Percentiles rank a stretch among this genome's conserved stretches.
Conservation (phyloP, 92 coral and sea anemone genomes). For the Epizoanthus fatuus region DNA sequence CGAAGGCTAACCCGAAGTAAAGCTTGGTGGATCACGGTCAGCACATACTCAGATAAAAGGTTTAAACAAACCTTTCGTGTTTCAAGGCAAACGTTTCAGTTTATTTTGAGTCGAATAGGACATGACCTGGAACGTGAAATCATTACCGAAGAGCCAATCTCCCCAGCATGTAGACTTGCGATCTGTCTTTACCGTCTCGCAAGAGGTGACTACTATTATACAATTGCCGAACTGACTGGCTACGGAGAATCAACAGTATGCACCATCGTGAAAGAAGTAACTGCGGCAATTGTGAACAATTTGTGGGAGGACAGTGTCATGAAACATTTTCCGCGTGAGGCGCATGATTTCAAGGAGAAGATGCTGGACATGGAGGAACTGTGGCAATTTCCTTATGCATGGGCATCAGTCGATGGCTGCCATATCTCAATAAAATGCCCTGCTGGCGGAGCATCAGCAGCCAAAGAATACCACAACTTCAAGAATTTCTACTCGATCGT, state of each 20-base stretch:
- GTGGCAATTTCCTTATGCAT: slow-evolving; percentile 45
- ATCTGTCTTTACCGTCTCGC: slow-evolving; percentile 28
- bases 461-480: slow-evolving; percentile 48
- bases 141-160: slow-evolving; percentile 39
- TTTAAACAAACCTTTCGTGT: slow-evolving; percentile 55
- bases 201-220: slow-evolving; percentile 55
- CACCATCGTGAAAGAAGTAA: slow-evolving; percentile 46
- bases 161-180: slow-evolving; percentile 39
- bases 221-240: slow-evolving; percentile 36
- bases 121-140: slow-evolving; percentile 38
- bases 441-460: slow-evolving; percentile 51
- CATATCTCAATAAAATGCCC: slow-evolving; percentile 54
- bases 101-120: slow-evolving; percentile 40
- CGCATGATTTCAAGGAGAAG: slow-evolving; percentile 42
- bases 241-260: slow-evolving; percentile 55
- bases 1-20: slow-evolving; percentile 28
- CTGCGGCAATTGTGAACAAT: slow-evolving; percentile 33
- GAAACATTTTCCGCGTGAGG: slow-evolving; percentile 26
- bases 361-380: slow-evolving; percentile 56
- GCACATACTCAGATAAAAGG: slow-evolving; percentile 19
- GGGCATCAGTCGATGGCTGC: slow-evolving; percentile 58
- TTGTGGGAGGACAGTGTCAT: slow-evolving; percentile 52
- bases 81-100: slow-evolving; percentile 39
- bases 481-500: slow-evolving; percentile 3
- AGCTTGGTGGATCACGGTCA: slow-evolving; percentile 47